These are phyloP conservation scores for Lanius ludovicianus DNA, from an alignment of 2,113 vertebrate genomes.

Conservation along the genomic window DNA sequence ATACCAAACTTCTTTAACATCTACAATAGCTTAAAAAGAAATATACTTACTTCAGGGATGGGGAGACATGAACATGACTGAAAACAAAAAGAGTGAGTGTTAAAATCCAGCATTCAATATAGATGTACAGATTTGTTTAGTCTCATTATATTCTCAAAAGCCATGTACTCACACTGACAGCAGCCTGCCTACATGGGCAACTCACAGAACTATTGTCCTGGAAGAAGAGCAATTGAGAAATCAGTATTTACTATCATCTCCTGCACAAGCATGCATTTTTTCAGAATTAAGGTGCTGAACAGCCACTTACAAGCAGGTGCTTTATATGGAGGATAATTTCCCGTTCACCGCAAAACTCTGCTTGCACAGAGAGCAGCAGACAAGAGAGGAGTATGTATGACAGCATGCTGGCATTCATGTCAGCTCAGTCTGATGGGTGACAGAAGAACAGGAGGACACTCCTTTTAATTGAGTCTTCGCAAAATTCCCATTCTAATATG, in stretches of 20 bases:
- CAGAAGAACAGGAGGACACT: constrained; percentile 13
- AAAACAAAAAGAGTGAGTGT: constrained; percentile 45
- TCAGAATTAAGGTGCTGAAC: neutral
- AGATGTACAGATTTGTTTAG: neutral
- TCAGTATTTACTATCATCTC: neutral
- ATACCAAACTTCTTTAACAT: neutral
- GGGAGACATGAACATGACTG: constrained; percentile 67
- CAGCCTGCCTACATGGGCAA: constrained; percentile 49
- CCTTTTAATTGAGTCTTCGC: constrained; percentile 63
- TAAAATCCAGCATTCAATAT: neutral
- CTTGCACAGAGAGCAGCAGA: constrained; percentile 48
- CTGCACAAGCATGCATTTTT: neutral
- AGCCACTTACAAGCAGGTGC: constrained; percentile 52
- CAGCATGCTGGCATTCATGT: constrained; percentile 62
- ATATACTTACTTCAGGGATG: constrained; percentile 66
- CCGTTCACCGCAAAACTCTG: neutral
- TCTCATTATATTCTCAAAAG: neutral
- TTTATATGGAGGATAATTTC: neutral
- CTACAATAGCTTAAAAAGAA: neutral
- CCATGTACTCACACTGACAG: constrained; percentile 56
- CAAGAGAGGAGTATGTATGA: constrained; percentile 22
- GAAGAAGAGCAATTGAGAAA: constrained; percentile 12
- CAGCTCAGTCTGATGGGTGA: constrained; percentile 12
- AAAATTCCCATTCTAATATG: constrained; percentile 64
- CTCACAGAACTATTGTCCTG: neutral